phyloP scores from a whole-genome alignment of 2,888 invertebrate genomes.

The Tethea ocularis region DNA sequence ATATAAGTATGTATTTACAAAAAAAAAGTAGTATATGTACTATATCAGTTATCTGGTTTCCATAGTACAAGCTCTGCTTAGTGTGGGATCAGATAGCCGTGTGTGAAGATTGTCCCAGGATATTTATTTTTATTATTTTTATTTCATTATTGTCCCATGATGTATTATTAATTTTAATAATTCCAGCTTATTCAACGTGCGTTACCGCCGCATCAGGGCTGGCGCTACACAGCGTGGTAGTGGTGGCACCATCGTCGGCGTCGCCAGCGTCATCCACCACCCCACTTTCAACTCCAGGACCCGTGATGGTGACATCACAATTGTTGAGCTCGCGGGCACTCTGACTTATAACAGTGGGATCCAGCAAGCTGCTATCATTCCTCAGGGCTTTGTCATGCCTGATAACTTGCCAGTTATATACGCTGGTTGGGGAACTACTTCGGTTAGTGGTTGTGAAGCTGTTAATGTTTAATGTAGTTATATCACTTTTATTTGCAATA shows the following conservation, averaged over 20 bases:
- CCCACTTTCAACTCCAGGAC: constrained; percentile 28
- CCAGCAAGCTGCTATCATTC: constrained; percentile 16
- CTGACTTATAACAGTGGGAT: constrained; percentile 16
- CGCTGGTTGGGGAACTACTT: constrained; percentile 36
- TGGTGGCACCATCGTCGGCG: neutral
- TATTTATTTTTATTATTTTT: no score
- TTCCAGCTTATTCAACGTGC: neutral
- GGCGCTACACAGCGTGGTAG: neutral
- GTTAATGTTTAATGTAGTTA: no score
- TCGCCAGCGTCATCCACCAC: constrained; percentile 30
- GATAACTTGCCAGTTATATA: constrained; percentile 23
- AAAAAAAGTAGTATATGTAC: no score
- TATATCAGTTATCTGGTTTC: no score
- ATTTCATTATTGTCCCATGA: no score
- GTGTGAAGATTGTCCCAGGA: no score
- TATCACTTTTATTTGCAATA: no score
- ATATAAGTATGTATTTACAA: no score
- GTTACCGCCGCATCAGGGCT: neutral
- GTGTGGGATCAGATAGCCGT: no score
- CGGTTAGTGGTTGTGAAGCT: no score
- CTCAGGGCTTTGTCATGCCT: constrained; percentile 20
- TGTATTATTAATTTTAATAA: no score
- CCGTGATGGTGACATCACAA: constrained; percentile 46
- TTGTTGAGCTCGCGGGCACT: constrained; percentile 38
- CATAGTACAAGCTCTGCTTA: no score